phyloP scores from a whole-genome alignment of 2,888 invertebrate species.

The Andrena marginata region DNA sequence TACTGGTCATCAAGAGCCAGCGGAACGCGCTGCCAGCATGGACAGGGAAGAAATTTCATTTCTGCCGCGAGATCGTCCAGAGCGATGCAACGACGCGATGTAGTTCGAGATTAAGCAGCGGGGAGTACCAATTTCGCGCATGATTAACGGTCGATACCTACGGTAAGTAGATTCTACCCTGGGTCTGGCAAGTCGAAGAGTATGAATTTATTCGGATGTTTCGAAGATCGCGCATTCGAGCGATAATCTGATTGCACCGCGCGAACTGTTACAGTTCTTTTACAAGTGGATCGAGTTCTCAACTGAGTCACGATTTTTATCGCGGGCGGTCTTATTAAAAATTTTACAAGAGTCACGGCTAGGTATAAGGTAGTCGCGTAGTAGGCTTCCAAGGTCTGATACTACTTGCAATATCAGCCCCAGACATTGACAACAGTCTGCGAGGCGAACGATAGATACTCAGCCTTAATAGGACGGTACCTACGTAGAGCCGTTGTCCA shows the following conservation, averaged over 20 bases:
- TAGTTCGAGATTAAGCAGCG: neutral
- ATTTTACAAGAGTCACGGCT: neutral
- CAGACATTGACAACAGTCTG: neutral
- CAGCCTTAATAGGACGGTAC: constrained; percentile 16
- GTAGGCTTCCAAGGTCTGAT: constrained; percentile 4
- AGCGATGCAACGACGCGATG: neutral
- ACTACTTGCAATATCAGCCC: constrained; percentile 20
- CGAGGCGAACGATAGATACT: constrained; percentile 15
- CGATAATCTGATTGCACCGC: neutral
- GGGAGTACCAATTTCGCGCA: neutral
- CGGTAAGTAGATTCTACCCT: neutral
- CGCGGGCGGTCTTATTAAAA: neutral
- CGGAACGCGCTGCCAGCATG: neutral
- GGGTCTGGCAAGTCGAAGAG: neutral
- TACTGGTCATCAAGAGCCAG: constrained; percentile 55
- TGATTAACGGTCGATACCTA: neutral
- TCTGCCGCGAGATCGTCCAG: neutral
- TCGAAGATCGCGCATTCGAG: neutral
- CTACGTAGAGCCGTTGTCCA: constrained; percentile 33
- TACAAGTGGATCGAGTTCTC: neutral
- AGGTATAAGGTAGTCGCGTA: neutral
- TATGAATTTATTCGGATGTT: neutral
- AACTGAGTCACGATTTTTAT: neutral
- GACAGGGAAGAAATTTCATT: constrained; percentile 10
- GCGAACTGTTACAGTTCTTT: no score